Evolutionary conservation across 2,113 vertebrate species (phyloP).

Genomic region (Brevimyrus niger): DNA sequence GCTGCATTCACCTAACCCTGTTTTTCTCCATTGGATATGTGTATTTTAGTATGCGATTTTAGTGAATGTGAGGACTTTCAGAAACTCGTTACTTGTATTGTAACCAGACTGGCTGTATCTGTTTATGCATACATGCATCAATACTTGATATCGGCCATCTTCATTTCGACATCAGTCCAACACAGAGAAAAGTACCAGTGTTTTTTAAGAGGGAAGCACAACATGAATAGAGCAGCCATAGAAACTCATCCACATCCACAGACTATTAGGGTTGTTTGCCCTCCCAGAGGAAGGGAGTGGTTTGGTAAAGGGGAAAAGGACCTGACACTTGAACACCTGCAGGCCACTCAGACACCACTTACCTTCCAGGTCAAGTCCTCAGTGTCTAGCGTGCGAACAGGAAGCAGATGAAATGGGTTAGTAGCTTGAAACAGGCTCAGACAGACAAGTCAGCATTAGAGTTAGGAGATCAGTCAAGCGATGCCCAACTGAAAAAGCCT

Average conservation of each 20-base stretch:
- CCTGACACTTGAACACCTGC: background rate
- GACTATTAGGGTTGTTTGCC: background rate
- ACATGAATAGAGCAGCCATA: background rate
- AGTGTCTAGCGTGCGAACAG: slow-evolving; percentile 78
- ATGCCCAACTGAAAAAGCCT: background rate
- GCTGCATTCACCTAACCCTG: background rate
- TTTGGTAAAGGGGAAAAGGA: background rate
- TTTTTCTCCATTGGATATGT: background rate
- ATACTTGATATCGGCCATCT: background rate
- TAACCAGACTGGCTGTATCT: background rate
- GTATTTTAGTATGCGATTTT: background rate
- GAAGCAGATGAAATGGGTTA: slow-evolving; percentile 80
- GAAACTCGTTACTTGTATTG: background rate
- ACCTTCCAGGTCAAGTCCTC: slow-evolving; percentile 97
- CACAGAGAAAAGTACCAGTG: background rate
- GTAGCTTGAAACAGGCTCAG: slow-evolving; percentile 41
- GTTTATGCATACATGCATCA: background rate
- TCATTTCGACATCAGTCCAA: background rate
- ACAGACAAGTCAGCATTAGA: slow-evolving; percentile 18
- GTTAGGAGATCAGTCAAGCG: slow-evolving; percentile 30
- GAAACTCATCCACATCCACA: background rate
- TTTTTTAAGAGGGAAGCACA: background rate
- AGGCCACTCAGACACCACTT: slow-evolving; percentile 45
- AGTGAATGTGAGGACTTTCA: background rate
- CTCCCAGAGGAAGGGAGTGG: background rate